Conservation (phyloP, 2,113 vertebrate species). For the Forbesichthys agassizii region DNA sequence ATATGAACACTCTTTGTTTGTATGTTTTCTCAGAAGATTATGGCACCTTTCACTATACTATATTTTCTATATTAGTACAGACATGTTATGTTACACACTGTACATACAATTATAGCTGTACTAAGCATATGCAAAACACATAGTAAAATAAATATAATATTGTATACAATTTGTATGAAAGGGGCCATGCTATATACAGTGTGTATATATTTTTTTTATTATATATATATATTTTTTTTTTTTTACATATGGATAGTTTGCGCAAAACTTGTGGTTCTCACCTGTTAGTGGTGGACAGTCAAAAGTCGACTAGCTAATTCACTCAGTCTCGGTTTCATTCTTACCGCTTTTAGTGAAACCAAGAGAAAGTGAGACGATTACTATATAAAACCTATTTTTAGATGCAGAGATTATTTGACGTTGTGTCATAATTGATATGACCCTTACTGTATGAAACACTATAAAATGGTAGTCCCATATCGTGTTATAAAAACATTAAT, state of each 20-base stretch:
- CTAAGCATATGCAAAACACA: too few relatives aligned
- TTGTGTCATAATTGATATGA: slow-evolving; percentile 2
- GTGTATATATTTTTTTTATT: too few relatives aligned
- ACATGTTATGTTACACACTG: neutral
- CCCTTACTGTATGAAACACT: neutral
- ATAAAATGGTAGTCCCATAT: neutral
- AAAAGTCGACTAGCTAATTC: slow-evolving; percentile 27
- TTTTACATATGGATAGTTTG: too few relatives aligned
- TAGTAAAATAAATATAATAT: too few relatives aligned
- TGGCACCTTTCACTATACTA: neutral
- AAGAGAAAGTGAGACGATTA: slow-evolving; percentile 39
- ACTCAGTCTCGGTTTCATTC: slow-evolving; percentile 66
- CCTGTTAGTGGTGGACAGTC: slow-evolving; percentile 33
- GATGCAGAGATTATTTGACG: neutral
- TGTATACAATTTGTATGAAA: too few relatives aligned
- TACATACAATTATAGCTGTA: neutral
- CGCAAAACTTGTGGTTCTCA: slow-evolving; percentile 57
- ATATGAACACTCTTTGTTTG: neutral
- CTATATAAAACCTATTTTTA: slow-evolving; percentile 33
- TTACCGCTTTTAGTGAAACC: slow-evolving; percentile 55
- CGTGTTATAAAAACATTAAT: neutral
- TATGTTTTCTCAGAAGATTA: neutral
- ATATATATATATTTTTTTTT: too few relatives aligned
- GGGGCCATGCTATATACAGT: too few relatives aligned
- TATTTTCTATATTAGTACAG: neutral